A percentile compares a stretch with the other conserved stretches of the same genome.
phyloP scores from a whole-genome alignment of 2,888 invertebrate species.

The Pristionchus mayeri region DNA sequence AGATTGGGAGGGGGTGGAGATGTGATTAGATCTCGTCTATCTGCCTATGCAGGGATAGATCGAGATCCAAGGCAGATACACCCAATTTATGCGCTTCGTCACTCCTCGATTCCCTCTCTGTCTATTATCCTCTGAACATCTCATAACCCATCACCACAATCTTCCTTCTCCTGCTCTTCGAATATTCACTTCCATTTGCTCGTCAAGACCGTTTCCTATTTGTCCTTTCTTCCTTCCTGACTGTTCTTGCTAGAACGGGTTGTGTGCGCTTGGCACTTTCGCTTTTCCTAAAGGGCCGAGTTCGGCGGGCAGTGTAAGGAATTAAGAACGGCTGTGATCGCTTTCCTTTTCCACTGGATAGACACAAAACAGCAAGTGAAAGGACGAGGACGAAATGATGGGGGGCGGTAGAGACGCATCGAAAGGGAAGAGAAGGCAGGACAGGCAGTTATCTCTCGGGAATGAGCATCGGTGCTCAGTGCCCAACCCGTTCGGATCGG shows the following conservation, averaged over 20 bases:
- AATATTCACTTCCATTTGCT: not conserved
- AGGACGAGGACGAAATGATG: not conserved
- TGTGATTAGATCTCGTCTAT: constrained; percentile 43
- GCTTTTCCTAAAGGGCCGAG: constrained; percentile 3
- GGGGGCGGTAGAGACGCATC: not conserved
- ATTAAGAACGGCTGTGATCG: constrained; percentile 36
- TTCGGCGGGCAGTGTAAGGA: constrained; percentile 20
- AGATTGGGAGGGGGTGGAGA: constrained; percentile 12
- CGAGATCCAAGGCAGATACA: constrained; percentile 33
- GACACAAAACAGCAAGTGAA: constrained; percentile 1
- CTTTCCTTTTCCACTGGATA: not conserved
- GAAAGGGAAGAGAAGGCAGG: not conserved
- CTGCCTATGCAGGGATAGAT: not conserved
- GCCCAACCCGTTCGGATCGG: not conserved
- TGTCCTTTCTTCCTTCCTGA: not conserved
- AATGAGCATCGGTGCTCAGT: not conserved
- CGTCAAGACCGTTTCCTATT: constrained; percentile 1
- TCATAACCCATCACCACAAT: not conserved
- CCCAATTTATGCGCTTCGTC: constrained; percentile 29
- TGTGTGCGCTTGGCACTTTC: constrained; percentile 22
- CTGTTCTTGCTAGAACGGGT: constrained; percentile 23
- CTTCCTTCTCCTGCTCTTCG: not conserved
- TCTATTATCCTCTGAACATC: not conserved
- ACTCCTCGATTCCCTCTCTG: not conserved
- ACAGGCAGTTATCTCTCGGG: not conserved